Percentiles rank a stretch among this genome's conserved stretches.
Evolutionary conservation across 2,797 vertebrate genomes (phyloP).

Genomic region (Sebastes itinus): DNA sequence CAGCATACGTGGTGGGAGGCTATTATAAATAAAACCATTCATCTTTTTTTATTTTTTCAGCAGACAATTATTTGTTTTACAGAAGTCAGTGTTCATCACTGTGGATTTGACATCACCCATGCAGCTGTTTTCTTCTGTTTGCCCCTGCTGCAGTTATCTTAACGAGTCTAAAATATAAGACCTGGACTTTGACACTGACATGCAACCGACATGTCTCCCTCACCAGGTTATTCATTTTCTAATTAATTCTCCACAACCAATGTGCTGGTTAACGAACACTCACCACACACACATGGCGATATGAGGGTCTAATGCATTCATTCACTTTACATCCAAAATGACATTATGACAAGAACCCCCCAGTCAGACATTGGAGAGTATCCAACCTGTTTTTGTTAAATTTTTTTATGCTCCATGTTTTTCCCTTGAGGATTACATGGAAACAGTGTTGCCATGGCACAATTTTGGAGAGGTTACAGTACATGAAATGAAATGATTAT

Average conservation of each 20-base stretch:
- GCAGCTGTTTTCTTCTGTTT: not conserved
- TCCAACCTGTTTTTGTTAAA: conserved; percentile 5
- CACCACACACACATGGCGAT: conserved; percentile 14
- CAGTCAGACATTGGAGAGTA: not conserved
- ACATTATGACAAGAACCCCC: conserved; percentile 19
- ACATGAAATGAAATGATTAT: conserved; percentile 60
- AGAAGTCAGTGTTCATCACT: not conserved
- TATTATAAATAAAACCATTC: conserved; percentile 61
- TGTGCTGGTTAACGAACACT: conserved; percentile 49
- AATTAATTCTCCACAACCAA: conserved; percentile 58
- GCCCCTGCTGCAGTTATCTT: not conserved
- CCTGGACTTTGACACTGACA: conserved; percentile 36
- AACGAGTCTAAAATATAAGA: not conserved
- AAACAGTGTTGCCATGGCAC: conserved; percentile 50
- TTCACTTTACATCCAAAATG: not conserved
- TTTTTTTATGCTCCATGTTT: not conserved
- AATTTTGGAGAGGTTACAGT: conserved; percentile 41
- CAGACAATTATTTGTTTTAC: conserved; percentile 4
- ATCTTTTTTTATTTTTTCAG: conserved; percentile 1
- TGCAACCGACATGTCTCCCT: conserved; percentile 23
- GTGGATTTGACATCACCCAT: conserved; percentile 1
- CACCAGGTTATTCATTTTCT: conserved; percentile 57
- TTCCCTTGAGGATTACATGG: conserved; percentile 24
- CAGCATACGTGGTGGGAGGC: conserved; percentile 46
- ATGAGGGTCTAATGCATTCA: conserved; percentile 17